phyloP scores from a whole-genome alignment of 92 coral and sea anemone genomes.

The Epizoanthus illoricatus region DNA sequence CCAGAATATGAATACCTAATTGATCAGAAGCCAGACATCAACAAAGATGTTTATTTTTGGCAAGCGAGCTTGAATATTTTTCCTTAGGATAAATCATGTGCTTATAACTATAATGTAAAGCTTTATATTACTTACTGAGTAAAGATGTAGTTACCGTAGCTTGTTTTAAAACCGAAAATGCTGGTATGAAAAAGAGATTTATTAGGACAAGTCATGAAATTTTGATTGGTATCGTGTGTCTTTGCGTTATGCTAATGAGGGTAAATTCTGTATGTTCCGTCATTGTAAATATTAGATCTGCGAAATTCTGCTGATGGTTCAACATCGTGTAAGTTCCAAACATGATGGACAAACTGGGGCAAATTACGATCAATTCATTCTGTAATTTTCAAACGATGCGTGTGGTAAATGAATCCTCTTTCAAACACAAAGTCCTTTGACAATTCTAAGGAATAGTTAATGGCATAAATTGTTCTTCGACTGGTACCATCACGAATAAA shows the following conservation, averaged over 20 bases:
- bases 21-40: constrained; percentile 9
- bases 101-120: background rate
- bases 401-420: constrained; percentile 1
- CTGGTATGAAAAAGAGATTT: constrained; percentile 1
- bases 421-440: background rate
- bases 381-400: background rate
- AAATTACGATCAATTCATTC: constrained; percentile 8
- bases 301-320: background rate
- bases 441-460: background rate
- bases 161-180: background rate
- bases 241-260: constrained; percentile 28
- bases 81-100: background rate
- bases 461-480: background rate
- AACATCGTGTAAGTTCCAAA: constrained; percentile 6
- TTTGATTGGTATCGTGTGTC: constrained; percentile 13
- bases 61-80: background rate
- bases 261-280: background rate
- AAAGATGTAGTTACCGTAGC: background rate
- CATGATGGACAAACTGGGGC: background rate
- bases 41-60: constrained; percentile 31
- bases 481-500: background rate
- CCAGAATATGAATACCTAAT: constrained; percentile 37
- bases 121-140: background rate
- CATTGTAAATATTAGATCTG: constrained; percentile 32
- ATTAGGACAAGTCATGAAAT: constrained; percentile 19